Percentiles rank a stretch among this genome's conserved stretches.
Evolutionary conservation across 2,888 invertebrate genomes (phyloP).

Genomic region (Andrena minutula): DNA sequence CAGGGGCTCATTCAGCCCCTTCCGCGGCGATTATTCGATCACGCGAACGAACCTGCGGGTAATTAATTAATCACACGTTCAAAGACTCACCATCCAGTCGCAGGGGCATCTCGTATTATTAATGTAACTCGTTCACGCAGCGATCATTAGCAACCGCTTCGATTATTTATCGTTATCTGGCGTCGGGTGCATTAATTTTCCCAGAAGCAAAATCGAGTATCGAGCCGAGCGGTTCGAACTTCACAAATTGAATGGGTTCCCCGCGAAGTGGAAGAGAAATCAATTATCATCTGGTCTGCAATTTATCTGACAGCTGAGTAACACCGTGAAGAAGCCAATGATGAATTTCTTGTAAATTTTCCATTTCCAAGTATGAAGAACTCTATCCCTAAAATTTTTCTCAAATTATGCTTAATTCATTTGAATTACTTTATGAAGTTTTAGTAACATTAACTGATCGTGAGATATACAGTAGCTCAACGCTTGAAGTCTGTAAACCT

Average conservation of each 20-base stretch:
- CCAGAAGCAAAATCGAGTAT: background rate
- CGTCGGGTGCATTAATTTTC: conserved; percentile 11
- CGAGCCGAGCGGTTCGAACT: background rate
- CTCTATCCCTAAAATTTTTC: too few relatives aligned
- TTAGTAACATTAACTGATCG: background rate
- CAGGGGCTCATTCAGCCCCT: background rate
- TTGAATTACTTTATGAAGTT: background rate
- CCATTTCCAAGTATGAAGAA: too few relatives aligned
- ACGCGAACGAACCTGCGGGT: background rate
- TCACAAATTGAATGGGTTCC: background rate
- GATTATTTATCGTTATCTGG: conserved; percentile 22
- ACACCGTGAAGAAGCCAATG: too few relatives aligned
- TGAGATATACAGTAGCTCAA: background rate
- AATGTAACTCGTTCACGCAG: conserved; percentile 23
- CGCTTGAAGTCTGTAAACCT: background rate
- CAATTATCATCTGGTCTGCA: too few relatives aligned
- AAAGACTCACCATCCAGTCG: conserved; percentile 7
- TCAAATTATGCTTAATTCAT: background rate
- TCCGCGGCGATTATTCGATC: background rate
- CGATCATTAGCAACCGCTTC: conserved; percentile 20
- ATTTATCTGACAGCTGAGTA: too few relatives aligned
- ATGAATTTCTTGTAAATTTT: too few relatives aligned
- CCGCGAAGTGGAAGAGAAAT: too few relatives aligned
- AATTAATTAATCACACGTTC: conserved; percentile 24
- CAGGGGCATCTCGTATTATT: conserved; percentile 9